phyloP scores from a whole-genome alignment of 1,140 invertebrate species.

The Doryteuthis pealeii region DNA sequence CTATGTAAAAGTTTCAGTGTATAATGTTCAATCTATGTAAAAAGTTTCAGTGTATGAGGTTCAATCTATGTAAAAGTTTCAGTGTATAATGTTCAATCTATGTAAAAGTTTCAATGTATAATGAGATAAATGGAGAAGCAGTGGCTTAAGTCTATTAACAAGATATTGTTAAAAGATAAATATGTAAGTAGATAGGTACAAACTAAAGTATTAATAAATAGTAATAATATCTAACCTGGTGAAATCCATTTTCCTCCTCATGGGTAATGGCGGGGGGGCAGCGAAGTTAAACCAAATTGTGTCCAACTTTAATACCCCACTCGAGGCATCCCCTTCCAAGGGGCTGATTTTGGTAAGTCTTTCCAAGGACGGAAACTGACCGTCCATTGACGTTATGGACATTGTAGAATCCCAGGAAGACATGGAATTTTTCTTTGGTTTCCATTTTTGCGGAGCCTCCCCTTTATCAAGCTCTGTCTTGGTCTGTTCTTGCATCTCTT shows the following conservation, averaged over 20 bases:
- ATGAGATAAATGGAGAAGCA: no score
- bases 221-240: slow-evolving; percentile 66
- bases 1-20: no score
- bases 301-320: slow-evolving; percentile 75
- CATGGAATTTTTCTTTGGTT: slow-evolving; percentile 6
- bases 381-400: slow-evolving; percentile 40
- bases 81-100: no score
- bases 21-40: no score
- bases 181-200: no score
- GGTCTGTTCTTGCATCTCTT: slow-evolving; percentile 35
- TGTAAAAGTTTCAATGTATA: no score
- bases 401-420: slow-evolving; percentile 45
- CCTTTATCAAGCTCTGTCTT: slow-evolving; percentile 28
- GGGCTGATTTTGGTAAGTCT: slow-evolving; percentile 24
- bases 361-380: slow-evolving; percentile 11
- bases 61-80: no score
- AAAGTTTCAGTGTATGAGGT: no score
- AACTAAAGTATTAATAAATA: no score
- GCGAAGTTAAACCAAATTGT: slow-evolving; percentile 97
- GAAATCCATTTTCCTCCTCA: slow-evolving; percentile 92
- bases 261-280: slow-evolving; percentile 89
- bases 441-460: not conserved
- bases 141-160: no score
- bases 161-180: no score
- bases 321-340: slow-evolving; percentile 59